Conservation (phyloP, 2,113 vertebrate species). For the Engraulis encrasicolus region DNA sequence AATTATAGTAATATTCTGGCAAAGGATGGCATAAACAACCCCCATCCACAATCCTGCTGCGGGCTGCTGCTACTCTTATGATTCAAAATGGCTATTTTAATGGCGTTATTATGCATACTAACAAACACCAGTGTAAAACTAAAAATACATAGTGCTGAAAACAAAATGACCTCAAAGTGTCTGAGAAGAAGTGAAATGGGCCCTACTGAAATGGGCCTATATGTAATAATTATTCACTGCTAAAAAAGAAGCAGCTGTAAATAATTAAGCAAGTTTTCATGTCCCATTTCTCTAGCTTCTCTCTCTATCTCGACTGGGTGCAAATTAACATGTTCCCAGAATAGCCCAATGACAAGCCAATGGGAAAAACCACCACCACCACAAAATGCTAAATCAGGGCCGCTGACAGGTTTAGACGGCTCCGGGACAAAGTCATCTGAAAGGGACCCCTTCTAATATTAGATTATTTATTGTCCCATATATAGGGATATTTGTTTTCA, state of each 20-base stretch:
- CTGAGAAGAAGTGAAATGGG: conserved; percentile 27
- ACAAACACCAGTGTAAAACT: not conserved
- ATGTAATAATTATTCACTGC: conserved; percentile 76
- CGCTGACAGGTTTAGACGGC: no score
- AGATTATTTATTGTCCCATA: no score
- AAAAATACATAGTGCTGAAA: not conserved
- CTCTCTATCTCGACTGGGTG: conserved; percentile 68
- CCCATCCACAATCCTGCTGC: no score
- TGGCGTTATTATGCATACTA: no score
- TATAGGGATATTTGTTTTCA: no score
- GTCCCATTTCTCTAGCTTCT: conserved; percentile 62
- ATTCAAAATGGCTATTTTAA: no score
- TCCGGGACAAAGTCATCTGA: no score
- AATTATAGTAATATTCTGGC: no score
- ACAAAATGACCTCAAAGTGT: conserved; percentile 14
- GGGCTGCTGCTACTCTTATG: no score
- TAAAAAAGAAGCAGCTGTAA: conserved; percentile 69
- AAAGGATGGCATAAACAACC: no score
- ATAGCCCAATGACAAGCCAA: conserved; percentile 60
- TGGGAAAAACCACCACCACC: conserved; percentile 26
- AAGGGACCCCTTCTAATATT: no score
- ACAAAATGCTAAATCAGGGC: not conserved
- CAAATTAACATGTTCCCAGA: conserved; percentile 67
- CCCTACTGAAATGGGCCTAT: no score
- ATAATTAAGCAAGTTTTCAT: conserved; percentile 77